Conservation (phyloP, 2,113 vertebrate species). For the Mormoops blainvillei region DNA sequence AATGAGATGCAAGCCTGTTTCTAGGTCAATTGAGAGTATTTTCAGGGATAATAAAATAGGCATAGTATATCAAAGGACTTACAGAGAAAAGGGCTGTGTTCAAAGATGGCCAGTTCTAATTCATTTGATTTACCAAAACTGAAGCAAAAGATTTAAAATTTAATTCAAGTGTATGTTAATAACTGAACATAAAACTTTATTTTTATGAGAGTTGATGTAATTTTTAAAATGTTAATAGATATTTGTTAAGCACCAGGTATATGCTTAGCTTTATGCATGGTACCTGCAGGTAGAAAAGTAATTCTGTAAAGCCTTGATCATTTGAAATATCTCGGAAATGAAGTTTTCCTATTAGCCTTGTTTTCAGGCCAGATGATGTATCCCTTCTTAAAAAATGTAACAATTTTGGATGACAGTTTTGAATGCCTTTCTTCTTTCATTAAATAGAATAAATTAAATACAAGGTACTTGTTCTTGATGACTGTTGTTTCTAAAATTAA, state of each 20-base stretch:
- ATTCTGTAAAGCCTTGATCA: neutral
- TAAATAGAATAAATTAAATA: neutral
- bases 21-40: neutral
- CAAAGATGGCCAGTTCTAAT: neutral
- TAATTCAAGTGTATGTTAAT: neutral
- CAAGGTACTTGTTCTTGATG: neutral
- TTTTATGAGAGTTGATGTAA: neutral
- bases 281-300: neutral
- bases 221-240: neutral
- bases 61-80: neutral
- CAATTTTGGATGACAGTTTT: neutral
- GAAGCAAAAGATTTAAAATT: neutral
- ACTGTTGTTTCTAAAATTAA: neutral
- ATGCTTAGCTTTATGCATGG: neutral
- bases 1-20: neutral
- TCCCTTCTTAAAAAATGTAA: neutral
- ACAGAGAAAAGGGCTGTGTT: neutral
- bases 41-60: neutral
- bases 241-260: neutral
- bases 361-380: neutral
- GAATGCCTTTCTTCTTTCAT: neutral
- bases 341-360: neutral
- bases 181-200: neutral
- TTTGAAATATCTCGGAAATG: constrained; percentile 10
- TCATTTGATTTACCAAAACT: neutral